Base-by-base conservation (phyloP, 2,113 vertebrate species). In the Hyperoodon ampullatus region DNA sequence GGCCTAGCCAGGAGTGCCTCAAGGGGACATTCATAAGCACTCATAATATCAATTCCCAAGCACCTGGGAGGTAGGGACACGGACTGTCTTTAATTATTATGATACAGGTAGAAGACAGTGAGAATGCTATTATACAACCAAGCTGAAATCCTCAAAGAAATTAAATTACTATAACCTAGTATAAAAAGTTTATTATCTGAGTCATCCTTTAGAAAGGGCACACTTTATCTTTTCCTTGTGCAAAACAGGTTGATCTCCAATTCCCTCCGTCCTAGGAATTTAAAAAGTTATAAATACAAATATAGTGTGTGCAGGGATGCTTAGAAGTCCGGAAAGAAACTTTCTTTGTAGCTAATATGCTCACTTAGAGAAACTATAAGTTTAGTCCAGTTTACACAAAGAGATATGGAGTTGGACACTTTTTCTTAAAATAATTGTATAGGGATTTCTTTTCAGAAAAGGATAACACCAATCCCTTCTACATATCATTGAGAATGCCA, bases 31-130 rank as follows among this genome's bases (percentile, higher is more conserved):
- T 97, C 96, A 92, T 97, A 96, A 97, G 96, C 74, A 95, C 97
- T 97, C 97, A 97, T 95, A 96, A 97, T 97, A 97, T 97, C 97
- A 97, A 97, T 97, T 97, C 95, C 94, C 95, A 96, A 92, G 83
- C 96, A 97, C 97, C 97, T 97, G 96, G 96, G 96, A 97, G 90
- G 96, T 87, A 91, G 72, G 63, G 75, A 97, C 80, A 12, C 89
- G 81, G 96, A 97, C 3, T 85, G 93, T 95, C 93, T 95, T 97
- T 97, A 97, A 97, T 97, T 98, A 97, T 95, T 81, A 90, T 75
- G 63, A 83, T 42, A 23, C 53, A 95, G 68, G 82, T 84, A 95
- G 89, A 94, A 33, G 58, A 21, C 4, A 81, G 39, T 7, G 42
- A 74, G 77, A 91, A 86, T 65, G 39, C 21, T 89, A 61, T 93